Base-by-base conservation (phyloP, 2,797 vertebrate genomes). In the Anas acuta region DNA sequence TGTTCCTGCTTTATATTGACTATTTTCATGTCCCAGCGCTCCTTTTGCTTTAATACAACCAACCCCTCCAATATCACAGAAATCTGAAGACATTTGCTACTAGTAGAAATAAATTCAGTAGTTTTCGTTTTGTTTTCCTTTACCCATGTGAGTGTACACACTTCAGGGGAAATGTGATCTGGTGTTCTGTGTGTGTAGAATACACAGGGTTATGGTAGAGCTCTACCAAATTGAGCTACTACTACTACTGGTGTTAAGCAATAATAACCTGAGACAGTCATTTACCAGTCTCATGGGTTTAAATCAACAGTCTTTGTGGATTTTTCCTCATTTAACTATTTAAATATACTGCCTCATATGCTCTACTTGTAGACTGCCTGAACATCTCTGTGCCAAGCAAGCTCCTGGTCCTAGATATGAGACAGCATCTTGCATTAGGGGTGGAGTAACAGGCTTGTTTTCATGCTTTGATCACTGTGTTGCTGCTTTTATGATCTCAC, bases 401-500 rank as follows among this genome's bases (percentile, higher is more conserved):
- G n/a, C n/a, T 79, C 53, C 58, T 73, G 56, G 41, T 66, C 47
- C 67, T 64, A n/a, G 53, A 75, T 9, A 70, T 6, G 75, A 58
- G 30, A 78, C 81, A 91, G 67, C 26, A 13, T 18, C n/a, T 84
- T 74, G 11, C 60, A 37, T 37, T 47, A 89, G 64, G 15, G 83
- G 75, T 66, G 26, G 47, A 76, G 37, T 66, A 69, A 60, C 67
- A 19, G 16, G 80, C 67, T 53, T 89, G 60, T 91, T 84, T 73
- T 79, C 53, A 56, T 70, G 25, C 81, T 96, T 90, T 92, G 77
- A 93, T 93, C 88, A 76, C 30, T 2, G 1, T 56, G 25, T 21
- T 45, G 73, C 90, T 76, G 74, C 71, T 84, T 93, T 88, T 66
- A 67, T 79, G 43, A 76, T 93, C 57, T 83, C 72, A 62, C 61